phyloP scores from a whole-genome alignment of 2,113 vertebrate species.

The Megaleporinus macrocephalus region DNA sequence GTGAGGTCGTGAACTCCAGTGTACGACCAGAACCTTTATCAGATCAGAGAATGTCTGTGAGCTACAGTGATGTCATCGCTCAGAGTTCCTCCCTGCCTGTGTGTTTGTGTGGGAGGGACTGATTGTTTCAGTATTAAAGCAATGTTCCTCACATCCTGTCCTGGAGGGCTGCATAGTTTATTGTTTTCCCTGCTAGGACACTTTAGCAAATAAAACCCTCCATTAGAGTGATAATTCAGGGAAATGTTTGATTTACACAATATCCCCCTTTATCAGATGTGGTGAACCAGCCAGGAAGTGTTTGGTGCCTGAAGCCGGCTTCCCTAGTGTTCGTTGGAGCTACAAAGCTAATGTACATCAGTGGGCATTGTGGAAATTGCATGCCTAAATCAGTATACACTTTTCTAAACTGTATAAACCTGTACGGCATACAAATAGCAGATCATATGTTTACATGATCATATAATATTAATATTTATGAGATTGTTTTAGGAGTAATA shows the following conservation, averaged over 20 bases:
- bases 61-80: conserved; percentile 13
- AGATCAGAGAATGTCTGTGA: not conserved
- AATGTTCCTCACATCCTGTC: not conserved
- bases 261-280: not conserved
- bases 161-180: not conserved
- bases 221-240: not conserved
- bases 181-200: not conserved
- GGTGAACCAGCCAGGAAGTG: not conserved
- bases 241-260: not conserved
- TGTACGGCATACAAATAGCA: too few species aligned
- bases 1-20: conserved; percentile 27
- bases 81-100: not conserved
- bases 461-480: too few species aligned
- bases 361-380: too few species aligned
- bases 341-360: too few species aligned
- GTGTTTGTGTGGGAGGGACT: conserved; percentile 6
- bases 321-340: too few species aligned
- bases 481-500: too few species aligned
- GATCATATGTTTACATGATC: too few species aligned
- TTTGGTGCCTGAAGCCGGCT: not conserved
- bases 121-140: not conserved
- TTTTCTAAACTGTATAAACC: too few species aligned
- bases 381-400: too few species aligned
- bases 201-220: not conserved
- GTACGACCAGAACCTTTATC: conserved; percentile 1